Evolutionary conservation across 2,113 vertebrate genomes (phyloP).

Genomic region (Pygoscelis adeliae): DNA sequence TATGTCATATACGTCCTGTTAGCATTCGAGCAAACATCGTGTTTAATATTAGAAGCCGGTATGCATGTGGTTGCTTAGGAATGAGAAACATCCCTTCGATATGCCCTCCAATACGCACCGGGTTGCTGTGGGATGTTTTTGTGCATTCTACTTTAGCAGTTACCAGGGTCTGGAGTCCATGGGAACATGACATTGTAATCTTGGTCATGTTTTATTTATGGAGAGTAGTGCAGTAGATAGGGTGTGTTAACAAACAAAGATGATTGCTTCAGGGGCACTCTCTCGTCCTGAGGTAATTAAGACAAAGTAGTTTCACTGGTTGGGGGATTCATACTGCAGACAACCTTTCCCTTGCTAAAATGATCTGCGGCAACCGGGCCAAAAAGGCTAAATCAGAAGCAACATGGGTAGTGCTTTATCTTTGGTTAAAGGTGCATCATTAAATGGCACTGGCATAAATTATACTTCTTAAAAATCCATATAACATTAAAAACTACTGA

Average conservation of each 20-base stretch:
- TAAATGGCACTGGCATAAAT: conserved; percentile 68
- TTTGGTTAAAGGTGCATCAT: conserved; percentile 69
- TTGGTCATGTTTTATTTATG: conserved; percentile 89
- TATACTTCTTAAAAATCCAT: conserved; percentile 71
- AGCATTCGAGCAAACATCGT: not conserved
- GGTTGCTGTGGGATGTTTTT: conserved; percentile 71
- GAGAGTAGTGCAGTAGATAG: conserved; percentile 73
- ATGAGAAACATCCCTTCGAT: conserved; percentile 45
- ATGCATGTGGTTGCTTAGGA: conserved; percentile 48
- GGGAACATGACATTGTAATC: conserved; percentile 83
- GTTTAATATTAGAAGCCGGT: conserved; percentile 35
- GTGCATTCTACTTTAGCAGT: conserved; percentile 72
- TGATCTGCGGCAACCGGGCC: conserved; percentile 56
- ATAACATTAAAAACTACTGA: conserved; percentile 54
- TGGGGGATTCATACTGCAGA: conserved; percentile 70
- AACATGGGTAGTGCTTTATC: conserved; percentile 62
- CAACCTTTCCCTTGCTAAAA: conserved; percentile 70
- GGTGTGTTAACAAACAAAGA: conserved; percentile 90
- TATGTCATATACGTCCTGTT: not conserved
- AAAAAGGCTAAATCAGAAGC: conserved; percentile 66
- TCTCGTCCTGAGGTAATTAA: conserved; percentile 87
- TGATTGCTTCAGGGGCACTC: conserved; percentile 86
- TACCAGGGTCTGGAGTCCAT: conserved; percentile 76
- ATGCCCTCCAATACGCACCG: conserved; percentile 47
- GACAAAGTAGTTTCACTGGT: conserved; percentile 81